Evolutionary conservation across 2,797 vertebrate genomes (phyloP).

Genomic region (Eospalax fontanierii): DNA sequence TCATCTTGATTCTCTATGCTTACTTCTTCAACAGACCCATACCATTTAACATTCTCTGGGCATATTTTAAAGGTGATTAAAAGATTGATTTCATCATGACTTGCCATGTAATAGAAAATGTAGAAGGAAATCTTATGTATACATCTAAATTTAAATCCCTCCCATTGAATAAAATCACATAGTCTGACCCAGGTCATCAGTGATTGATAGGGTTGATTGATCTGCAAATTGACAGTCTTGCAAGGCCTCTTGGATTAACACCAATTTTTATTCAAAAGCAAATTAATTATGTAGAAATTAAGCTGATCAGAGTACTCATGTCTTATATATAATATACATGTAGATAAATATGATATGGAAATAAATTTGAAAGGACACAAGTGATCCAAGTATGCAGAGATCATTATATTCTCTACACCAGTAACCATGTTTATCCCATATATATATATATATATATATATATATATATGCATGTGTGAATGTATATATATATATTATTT

Average conservation of each 20-base stretch:
- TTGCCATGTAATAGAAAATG: not conserved
- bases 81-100: not conserved
- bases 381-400: not conserved
- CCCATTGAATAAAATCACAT: not conserved
- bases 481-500: too few relatives aligned
- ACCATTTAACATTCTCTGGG: not conserved
- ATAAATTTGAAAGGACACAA: not conserved
- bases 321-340: too few relatives aligned
- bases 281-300: not conserved
- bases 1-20: not conserved
- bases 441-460: too few relatives aligned
- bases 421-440: not conserved
- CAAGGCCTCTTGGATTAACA: not conserved
- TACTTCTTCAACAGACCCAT: not conserved
- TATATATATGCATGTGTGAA: too few relatives aligned
- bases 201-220: not conserved
- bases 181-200: not conserved
- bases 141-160: not conserved
- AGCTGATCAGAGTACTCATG: not conserved
- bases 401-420: not conserved
- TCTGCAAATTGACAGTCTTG: not conserved
- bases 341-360: not conserved
- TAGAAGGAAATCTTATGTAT: not conserved
- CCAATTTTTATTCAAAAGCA: conserved; percentile 9
- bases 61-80: not conserved